These are phyloP conservation scores for Apocrypta bakeri DNA, from an alignment of 1,140 invertebrate genomes.

Conservation along the genomic window DNA sequence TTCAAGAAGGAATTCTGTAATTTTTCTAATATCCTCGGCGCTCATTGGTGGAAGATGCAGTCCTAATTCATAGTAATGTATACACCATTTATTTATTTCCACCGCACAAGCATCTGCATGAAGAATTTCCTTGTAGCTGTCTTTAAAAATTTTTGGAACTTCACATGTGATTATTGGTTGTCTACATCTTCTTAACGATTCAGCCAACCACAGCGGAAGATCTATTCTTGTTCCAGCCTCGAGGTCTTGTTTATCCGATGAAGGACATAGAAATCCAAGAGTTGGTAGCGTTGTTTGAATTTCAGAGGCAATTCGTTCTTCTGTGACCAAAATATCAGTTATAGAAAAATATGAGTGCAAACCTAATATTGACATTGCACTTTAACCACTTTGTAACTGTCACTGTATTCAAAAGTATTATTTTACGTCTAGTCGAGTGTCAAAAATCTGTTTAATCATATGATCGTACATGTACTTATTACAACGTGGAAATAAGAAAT, in stretches of 20 bases:
- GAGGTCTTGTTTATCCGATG: constrained; percentile 25
- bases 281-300: constrained; percentile 17
- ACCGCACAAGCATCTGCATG: constrained; percentile 47
- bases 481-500: too few species aligned
- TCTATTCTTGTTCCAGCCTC: constrained; percentile 26
- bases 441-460: too few species aligned
- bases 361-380: constrained; percentile 25
- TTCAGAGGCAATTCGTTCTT: constrained; percentile 37
- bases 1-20: constrained; percentile 38
- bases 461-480: too few species aligned
- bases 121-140: constrained; percentile 44
- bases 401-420: background rate
- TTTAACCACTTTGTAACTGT: background rate
- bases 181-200: background rate
- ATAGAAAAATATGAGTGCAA: constrained; percentile 41
- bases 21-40: background rate
- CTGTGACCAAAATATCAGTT: constrained; percentile 40
- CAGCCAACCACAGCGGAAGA: constrained; percentile 41
- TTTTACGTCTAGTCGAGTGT: background rate
- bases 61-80: constrained; percentile 46
- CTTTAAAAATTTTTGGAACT: constrained; percentile 39
- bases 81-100: constrained; percentile 44
- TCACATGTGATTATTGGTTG: constrained; percentile 17
- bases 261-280: constrained; percentile 37
- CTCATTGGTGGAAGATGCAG: constrained; percentile 11